These are phyloP conservation scores for Eremophila alpestris DNA, from an alignment of 2,797 vertebrate species.

Conservation along the genomic window DNA sequence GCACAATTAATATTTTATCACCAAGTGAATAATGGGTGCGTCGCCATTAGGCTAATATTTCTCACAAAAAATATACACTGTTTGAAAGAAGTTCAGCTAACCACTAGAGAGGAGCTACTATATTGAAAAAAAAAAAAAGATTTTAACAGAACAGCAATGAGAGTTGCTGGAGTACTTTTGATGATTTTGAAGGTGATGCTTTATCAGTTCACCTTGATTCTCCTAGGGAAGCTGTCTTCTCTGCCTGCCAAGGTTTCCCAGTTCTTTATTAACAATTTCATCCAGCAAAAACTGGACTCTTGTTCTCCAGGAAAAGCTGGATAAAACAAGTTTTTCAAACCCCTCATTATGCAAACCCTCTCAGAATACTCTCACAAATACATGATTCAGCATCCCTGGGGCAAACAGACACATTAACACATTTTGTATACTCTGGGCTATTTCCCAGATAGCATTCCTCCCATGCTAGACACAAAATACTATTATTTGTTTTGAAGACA, in stretches of 20 bases:
- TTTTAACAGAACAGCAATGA: background rate
- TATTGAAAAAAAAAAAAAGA: background rate
- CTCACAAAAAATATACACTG: background rate
- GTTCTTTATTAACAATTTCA: background rate
- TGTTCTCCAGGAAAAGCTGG: background rate
- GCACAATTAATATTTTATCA: background rate
- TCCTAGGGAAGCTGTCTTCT: background rate
- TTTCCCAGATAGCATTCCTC: background rate
- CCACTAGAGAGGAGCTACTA: background rate
- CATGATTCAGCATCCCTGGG: background rate
- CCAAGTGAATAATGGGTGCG: background rate
- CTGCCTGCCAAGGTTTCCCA: background rate
- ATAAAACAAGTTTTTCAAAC: background rate
- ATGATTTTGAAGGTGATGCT: background rate
- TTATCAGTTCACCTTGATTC: background rate
- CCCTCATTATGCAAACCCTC: background rate
- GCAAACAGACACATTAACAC: background rate
- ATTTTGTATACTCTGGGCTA: background rate
- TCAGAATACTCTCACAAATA: background rate
- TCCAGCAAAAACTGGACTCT: background rate
- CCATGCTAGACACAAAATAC: background rate
- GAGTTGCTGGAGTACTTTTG: background rate
- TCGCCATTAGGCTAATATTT: background rate
- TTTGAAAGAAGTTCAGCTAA: background rate
- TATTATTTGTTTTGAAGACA: constrained; percentile 3